These are phyloP conservation scores for Lycophotia porphyrea DNA, from an alignment of 2,888 invertebrate species.

Conservation along the genomic window DNA sequence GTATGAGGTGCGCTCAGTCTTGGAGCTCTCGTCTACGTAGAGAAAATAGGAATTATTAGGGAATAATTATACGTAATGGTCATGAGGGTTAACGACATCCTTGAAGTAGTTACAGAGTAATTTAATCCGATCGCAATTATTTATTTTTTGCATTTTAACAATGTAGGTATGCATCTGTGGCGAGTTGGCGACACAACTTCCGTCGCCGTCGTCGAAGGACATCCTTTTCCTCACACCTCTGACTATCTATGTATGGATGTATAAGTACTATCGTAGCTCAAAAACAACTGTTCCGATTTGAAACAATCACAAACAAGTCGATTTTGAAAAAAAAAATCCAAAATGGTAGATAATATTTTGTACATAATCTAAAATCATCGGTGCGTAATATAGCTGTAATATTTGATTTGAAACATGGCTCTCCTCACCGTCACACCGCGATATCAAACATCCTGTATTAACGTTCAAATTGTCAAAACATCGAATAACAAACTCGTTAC, in stretches of 20 bases:
- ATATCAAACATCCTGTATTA: slow-evolving; percentile 21
- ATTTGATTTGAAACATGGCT: background rate
- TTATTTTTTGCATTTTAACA: too few relatives aligned
- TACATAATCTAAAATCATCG: background rate
- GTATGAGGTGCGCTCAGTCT: slow-evolving; percentile 90
- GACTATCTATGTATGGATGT: background rate
- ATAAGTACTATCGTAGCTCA: background rate
- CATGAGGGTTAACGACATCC: background rate
- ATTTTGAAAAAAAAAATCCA: background rate
- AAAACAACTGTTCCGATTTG: background rate
- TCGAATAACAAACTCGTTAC: slow-evolving; percentile 19
- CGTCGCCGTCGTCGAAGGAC: background rate
- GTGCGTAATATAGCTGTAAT: background rate
- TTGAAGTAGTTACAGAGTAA: background rate
- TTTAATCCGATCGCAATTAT: too few relatives aligned
- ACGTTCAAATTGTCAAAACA: slow-evolving; percentile 16
- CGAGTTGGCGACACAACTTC: background rate
- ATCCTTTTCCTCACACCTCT: background rate
- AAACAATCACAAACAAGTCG: background rate
- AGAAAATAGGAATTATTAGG: slow-evolving; percentile 16
- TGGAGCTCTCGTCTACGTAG: slow-evolving; percentile 87
- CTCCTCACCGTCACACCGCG: background rate
- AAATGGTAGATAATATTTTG: background rate
- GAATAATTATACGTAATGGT: background rate
- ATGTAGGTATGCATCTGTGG: background rate